Percentiles rank a stretch among this genome's conserved stretches.
Evolutionary conservation across 2,113 vertebrate species (phyloP).

Genomic region (Channa argus): DNA sequence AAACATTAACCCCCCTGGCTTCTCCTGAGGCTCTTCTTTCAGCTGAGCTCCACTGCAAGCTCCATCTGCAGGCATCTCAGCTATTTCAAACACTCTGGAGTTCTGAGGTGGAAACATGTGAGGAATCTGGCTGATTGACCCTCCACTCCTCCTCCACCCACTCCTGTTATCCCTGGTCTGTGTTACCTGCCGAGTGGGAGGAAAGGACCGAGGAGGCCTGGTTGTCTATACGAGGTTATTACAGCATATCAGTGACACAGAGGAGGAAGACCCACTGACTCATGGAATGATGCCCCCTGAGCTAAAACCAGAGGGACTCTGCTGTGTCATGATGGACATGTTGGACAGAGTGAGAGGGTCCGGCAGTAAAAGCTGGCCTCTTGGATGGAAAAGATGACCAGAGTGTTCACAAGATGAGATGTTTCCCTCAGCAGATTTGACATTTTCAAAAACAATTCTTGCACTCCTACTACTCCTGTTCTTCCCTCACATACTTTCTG

Average conservation of each 20-base stretch:
- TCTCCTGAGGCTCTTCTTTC: conserved; percentile 22
- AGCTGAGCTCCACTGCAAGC: conserved; percentile 32
- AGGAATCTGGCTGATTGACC: conserved; percentile 77
- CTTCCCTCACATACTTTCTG: conserved; percentile 26
- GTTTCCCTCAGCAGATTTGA: neutral
- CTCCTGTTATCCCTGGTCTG: conserved; percentile 48
- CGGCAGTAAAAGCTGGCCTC: conserved; percentile 9
- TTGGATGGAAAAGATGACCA: conserved; percentile 1
- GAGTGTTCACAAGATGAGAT: conserved; percentile 4
- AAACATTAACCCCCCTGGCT: conserved; percentile 2
- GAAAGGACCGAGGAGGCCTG: conserved; percentile 54
- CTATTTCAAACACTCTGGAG: conserved; percentile 71
- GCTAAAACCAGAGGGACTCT: conserved; percentile 37
- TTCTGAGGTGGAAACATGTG: conserved; percentile 70
- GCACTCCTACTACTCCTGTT: neutral
- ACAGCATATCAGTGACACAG: conserved; percentile 50
- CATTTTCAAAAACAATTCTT: conserved; percentile 17
- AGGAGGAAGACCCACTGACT: conserved; percentile 42
- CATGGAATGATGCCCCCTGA: conserved; percentile 37
- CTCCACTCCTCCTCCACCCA: conserved; percentile 61
- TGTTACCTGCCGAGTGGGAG: conserved; percentile 71
- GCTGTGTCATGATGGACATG: conserved; percentile 10
- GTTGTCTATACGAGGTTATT: conserved; percentile 56
- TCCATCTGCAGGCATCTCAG: conserved; percentile 70
- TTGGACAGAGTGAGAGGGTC: neutral